Evolutionary conservation across 2,113 vertebrate species (phyloP).

Genomic region (Psittacula cyanocephala): DNA sequence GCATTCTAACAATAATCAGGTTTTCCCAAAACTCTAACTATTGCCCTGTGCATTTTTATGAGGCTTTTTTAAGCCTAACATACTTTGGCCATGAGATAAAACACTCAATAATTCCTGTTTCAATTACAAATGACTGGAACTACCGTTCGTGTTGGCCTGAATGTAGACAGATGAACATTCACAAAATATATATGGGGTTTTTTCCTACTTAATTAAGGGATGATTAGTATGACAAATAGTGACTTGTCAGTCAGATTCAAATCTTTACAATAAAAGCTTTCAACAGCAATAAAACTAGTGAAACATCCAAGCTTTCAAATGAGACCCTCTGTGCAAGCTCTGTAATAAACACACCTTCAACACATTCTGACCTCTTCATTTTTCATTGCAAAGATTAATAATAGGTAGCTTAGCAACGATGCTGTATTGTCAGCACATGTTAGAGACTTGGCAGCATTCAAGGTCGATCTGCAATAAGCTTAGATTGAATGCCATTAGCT

Average conservation of each 20-base stretch:
- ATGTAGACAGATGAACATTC: background rate
- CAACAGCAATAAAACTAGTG: background rate
- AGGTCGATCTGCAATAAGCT: constrained; percentile 63
- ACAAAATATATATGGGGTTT: background rate
- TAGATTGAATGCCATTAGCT: constrained; percentile 60
- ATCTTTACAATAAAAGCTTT: background rate
- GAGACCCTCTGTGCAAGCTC: constrained; percentile 28
- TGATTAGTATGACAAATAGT: background rate
- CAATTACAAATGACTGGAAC: background rate
- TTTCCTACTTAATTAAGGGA: constrained; percentile 4
- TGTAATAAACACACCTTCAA: constrained; percentile 58
- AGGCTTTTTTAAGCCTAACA: background rate
- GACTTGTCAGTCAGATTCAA: background rate
- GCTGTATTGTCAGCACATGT: constrained; percentile 58
- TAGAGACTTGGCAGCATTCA: constrained; percentile 67
- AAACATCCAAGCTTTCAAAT: constrained; percentile 39
- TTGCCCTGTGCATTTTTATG: background rate
- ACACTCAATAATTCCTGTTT: background rate
- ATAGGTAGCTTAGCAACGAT: constrained; percentile 75
- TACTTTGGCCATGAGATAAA: background rate
- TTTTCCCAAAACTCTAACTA: background rate
- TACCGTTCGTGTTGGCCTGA: background rate
- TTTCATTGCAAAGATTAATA: constrained; percentile 71
- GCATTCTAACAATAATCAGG: background rate
- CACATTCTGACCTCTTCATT: constrained; percentile 64